Conservation (phyloP, 2,888 invertebrate species). For the Cerastis rubricosa region DNA sequence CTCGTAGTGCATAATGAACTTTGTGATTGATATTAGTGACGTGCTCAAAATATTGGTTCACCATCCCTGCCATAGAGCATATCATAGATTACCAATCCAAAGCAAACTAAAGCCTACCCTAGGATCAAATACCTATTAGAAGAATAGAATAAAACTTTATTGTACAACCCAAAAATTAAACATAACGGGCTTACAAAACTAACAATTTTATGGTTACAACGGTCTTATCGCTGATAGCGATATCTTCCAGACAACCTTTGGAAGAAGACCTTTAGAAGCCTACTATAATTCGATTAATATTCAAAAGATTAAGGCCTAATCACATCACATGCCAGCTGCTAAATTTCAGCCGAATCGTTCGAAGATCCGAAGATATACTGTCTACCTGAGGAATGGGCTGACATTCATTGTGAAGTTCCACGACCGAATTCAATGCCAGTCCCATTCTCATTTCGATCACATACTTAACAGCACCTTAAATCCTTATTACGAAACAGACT, state of each 20-base stretch:
- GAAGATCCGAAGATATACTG: constrained; percentile 9
- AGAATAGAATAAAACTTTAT: too few species aligned
- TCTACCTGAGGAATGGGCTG: background rate
- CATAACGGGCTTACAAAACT: too few species aligned
- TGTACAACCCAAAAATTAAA: too few species aligned
- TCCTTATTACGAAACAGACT: constrained; percentile 16
- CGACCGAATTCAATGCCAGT: background rate
- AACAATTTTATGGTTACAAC: too few species aligned
- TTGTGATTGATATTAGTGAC: too few species aligned
- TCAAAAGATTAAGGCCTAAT: background rate
- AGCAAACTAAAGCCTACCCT: background rate
- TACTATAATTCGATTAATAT: background rate
- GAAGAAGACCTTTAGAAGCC: too few species aligned
- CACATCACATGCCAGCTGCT: background rate
- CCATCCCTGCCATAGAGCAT: background rate
- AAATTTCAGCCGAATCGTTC: background rate
- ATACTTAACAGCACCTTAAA: background rate
- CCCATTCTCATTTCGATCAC: constrained; percentile 7
- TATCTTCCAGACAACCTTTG: too few species aligned
- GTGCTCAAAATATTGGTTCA: too few species aligned
- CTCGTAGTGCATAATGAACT: too few species aligned
- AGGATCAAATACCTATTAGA: background rate
- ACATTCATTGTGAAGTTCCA: background rate
- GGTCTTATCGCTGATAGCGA: too few species aligned
- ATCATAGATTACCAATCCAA: background rate